These are phyloP conservation scores for Argya squamiceps DNA, from an alignment of 2,797 vertebrate genomes.

Conservation along the genomic window DNA sequence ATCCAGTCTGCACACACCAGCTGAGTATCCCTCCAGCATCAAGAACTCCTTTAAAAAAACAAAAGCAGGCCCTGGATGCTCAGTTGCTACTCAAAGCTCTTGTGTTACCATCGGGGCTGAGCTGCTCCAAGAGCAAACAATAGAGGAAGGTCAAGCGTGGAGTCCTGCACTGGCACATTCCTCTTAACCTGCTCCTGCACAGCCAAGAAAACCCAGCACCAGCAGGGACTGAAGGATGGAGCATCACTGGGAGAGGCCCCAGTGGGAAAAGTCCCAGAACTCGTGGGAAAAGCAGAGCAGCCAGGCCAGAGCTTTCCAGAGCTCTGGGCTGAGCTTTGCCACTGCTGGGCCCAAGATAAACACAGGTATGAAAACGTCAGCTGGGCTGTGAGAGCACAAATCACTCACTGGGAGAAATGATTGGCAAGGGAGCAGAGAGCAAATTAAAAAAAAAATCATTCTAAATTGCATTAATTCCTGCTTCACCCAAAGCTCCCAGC, in stretches of 20 bases:
- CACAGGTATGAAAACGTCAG: background rate
- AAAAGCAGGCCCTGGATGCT: background rate
- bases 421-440: background rate
- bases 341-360: background rate
- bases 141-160: background rate
- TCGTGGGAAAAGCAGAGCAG: background rate
- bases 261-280: too few species aligned
- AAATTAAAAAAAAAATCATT: background rate
- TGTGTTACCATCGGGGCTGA: background rate
- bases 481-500: background rate
- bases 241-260: background rate
- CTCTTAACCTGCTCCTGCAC: background rate
- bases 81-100: background rate
- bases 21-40: background rate
- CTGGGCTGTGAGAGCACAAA: background rate
- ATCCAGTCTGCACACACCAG: background rate
- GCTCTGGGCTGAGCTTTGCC: background rate
- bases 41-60: background rate
- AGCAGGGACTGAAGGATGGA: background rate
- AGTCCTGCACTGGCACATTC: background rate
- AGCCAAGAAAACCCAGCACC: fast-evolving
- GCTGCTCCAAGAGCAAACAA: background rate
- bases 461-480: background rate
- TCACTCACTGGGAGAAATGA: background rate
- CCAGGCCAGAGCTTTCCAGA: background rate